Conservation (phyloP, 2,888 invertebrate genomes). For the Leptothorax acervorum region DNA sequence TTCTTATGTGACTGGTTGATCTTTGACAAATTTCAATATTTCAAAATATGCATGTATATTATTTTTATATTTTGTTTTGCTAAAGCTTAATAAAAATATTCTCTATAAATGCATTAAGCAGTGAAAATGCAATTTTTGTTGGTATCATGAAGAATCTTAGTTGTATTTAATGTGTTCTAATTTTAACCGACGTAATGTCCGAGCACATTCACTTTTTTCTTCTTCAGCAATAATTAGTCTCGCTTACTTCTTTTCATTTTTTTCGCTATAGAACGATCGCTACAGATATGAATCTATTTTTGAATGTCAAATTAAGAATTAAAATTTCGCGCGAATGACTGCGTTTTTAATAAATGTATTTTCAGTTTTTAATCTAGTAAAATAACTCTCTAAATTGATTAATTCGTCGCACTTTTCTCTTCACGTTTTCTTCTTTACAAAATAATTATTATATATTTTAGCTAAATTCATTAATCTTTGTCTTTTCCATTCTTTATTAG, state of each 20-base stretch:
- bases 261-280: conserved; percentile 5
- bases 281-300: conserved; percentile 8
- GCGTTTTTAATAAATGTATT: background rate
- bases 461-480: background rate
- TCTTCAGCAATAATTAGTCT: conserved; percentile 42
- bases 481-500: background rate
- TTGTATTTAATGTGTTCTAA: conserved; percentile 18
- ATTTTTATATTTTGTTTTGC: background rate
- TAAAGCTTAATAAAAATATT: background rate
- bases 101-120: background rate
- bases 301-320: conserved; percentile 16
- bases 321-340: background rate
- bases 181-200: conserved; percentile 16
- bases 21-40: background rate
- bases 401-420: background rate
- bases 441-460: background rate
- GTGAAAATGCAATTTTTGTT: conserved; percentile 18
- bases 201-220: conserved; percentile 41
- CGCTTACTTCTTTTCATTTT: conserved; percentile 26
- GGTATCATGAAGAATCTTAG: conserved; percentile 16
- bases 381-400: conserved; percentile 6
- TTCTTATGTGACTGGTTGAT: no score
- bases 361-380: background rate
- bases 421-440: background rate
- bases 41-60: background rate